Base-by-base conservation (phyloP, 2,113 vertebrate genomes). In the Takifugu flavidus region DNA sequence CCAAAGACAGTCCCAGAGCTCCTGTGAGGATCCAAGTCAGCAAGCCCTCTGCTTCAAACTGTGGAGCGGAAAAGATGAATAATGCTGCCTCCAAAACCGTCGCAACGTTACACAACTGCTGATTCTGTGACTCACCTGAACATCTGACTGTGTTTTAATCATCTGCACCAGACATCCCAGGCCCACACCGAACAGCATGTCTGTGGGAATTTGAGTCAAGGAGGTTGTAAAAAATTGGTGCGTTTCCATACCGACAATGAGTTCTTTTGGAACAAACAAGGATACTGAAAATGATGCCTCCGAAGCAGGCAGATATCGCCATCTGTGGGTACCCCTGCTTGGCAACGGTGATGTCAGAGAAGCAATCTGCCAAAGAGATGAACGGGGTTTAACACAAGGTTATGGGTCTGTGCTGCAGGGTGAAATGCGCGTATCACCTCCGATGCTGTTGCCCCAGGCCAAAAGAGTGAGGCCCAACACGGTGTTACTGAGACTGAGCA, bases 281-380 rank as follows among this genome's bases (percentile, higher is more conserved):
- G 97, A 98, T 99, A 99, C 96, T 99, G 87, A 99, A 99, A 86
- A 98, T 96, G 77, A 99, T 98, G 66, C 96, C 97, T 0, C 97
- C 97, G 0, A 99, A 99, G 72, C 97, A 99, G 68, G 97, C 96
- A 0, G 97, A 93, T 85, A 97, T 95, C 0, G 97, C 97, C 97
- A 99, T 99, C 51, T 94, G 91, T 1, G 96, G 96, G 57, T 98
- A 99, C 27, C 97, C 97, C 82, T 96, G 95, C 25, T 91, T 92
- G 0, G 97, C 96, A 34, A 99, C 84, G n/a, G 94, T 98, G 76
- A 98, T 92, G 79, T 99, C 94, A 0, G 96, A 93, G 79, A 99
- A 95, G 46, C 87, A 95, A 59, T 99, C 97, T 99, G 89, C 25
- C 62, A 72, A 71, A 14, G 4, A 7, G 13, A 57, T 10, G 2